A percentile compares a stretch with the other conserved stretches of the same genome.
phyloP scores from a whole-genome alignment of 2,888 invertebrate species.

The Nasonia oneida region DNA sequence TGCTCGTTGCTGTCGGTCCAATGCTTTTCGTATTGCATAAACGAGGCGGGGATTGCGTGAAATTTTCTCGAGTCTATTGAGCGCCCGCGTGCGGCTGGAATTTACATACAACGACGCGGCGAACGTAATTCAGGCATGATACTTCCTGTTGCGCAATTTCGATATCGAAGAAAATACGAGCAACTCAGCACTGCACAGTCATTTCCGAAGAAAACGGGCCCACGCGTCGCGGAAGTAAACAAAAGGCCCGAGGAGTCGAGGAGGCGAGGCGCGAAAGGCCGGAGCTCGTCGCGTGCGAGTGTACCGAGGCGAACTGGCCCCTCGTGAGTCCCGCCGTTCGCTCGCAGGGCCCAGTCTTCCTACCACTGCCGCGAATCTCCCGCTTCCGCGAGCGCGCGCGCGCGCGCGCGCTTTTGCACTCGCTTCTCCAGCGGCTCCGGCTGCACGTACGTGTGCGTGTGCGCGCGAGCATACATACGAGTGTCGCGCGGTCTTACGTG shows the following conservation, averaged over 20 bases:
- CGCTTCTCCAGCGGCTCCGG: not conserved
- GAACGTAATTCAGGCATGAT: not conserved
- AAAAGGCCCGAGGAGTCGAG: not conserved
- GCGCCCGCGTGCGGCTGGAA: not conserved
- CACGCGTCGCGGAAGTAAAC: slow-evolving; percentile 25
- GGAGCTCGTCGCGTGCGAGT: not conserved
- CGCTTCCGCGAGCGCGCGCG: not conserved
- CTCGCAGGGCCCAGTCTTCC: slow-evolving; percentile 42
- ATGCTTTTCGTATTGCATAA: not conserved
- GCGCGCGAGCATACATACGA: not conserved
- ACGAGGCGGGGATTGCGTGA: not conserved
- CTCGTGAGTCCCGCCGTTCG: not conserved
- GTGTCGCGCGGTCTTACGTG: not conserved
- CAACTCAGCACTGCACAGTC: not conserved
- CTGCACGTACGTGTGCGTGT: not conserved
- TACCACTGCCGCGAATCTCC: not conserved
- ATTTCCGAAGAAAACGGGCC: not conserved
- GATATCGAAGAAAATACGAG: no score
- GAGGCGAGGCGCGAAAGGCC: not conserved
- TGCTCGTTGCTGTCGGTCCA: not conserved
- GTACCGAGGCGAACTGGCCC: slow-evolving; percentile 27
- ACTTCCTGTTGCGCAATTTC: not conserved
- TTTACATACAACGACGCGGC: not conserved
- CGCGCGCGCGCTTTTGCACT: not conserved
- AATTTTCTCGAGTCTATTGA: not conserved